Base-by-base conservation (phyloP, 2,113 vertebrate genomes). In the Callorhinus ursinus region DNA sequence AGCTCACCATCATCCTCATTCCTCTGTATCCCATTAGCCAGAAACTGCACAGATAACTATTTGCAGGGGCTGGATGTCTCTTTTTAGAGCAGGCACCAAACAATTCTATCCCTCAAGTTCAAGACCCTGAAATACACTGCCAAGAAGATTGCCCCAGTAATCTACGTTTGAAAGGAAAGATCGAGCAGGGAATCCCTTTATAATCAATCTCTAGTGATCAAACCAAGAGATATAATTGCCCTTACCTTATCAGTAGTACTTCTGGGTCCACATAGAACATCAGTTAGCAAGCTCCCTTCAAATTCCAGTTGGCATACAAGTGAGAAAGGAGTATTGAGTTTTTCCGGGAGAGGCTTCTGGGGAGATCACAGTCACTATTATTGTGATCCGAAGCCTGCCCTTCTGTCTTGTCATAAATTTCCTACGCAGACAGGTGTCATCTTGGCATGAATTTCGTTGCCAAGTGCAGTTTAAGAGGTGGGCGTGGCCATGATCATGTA, bases 391-490 rank as follows among this genome's bases (percentile, higher is more conserved):
- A 88, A 94, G 90, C 67, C 90, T 96, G 84, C 77, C 72, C 90
- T 94, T 87, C 93, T 97, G 94, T 96, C 93, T 83, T 33, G 86
- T 96, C 97, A 93, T 42, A 85, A 93, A 92, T 98, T 94, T 97
- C 97, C 97, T 98, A 95, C n/a, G 67, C 96, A 98, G 97, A 95
- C 96, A 98, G 95, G 95, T 98, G 95, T 98, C 97, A 93, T 89
- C 87, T 95, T 93, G 94, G 80, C 88, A 97, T 93, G 93, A 39
- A 97, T 91, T 94, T 96, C 24, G 2, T 93, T 98, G 96, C 95
- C 88, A 97, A 93, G 92, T 96, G 61, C 92, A 83, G 96, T 98
- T 98, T 97, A 96, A 97, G 81, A 89, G 97, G 80, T 94, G 86
- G 97, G 98, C 2, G 96, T 98, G 98, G 97, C 97, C 51, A 51